Percentiles rank a stretch among this genome's conserved stretches.
Evolutionary conservation across 2,797 vertebrate species (phyloP).

Genomic region (Sternotherus odoratus): DNA sequence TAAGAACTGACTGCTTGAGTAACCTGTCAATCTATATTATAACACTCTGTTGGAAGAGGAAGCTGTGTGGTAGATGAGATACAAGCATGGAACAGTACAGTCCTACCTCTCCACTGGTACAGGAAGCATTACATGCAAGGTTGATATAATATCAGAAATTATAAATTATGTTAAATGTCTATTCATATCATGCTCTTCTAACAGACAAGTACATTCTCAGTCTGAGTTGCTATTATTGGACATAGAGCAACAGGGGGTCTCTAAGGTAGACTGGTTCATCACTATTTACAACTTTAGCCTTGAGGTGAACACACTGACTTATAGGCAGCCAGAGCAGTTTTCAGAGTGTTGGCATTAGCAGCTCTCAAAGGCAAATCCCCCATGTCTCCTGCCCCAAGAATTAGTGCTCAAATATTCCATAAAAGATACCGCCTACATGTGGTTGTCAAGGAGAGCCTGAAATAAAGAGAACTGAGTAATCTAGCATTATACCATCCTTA

Average conservation of each 20-base stretch:
- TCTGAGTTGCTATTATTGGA: background rate
- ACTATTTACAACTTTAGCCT: background rate
- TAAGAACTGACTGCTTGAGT: background rate
- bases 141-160: background rate
- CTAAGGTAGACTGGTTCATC: background rate
- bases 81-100: background rate
- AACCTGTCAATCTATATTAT: background rate
- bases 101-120: background rate
- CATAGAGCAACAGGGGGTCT: background rate
- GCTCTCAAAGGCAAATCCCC: background rate
- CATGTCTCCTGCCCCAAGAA: background rate
- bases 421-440: background rate
- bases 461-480: background rate
- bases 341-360: background rate
- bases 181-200: background rate
- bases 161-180: background rate
- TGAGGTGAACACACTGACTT: background rate
- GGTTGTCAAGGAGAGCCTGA: background rate
- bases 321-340: background rate
- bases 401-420: background rate
- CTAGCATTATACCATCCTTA: background rate
- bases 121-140: background rate
- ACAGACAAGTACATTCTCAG: background rate
- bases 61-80: accelerated
- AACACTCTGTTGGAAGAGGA: background rate